Evolutionary conservation across 2,113 vertebrate species (phyloP).

Genomic region (Microtus ochrogaster): DNA sequence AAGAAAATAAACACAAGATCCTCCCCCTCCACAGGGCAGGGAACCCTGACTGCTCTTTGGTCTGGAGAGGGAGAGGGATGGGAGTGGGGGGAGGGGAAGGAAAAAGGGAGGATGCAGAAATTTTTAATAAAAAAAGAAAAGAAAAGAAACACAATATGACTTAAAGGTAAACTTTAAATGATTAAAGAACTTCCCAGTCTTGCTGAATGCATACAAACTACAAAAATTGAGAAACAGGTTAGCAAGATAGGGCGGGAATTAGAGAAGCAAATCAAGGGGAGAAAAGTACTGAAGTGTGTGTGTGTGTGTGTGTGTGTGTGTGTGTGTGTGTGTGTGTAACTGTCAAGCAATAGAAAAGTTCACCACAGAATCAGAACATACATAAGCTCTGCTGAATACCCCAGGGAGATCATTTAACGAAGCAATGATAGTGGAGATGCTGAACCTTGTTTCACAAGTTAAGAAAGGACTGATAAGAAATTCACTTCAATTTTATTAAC

Average conservation of each 20-base stretch:
- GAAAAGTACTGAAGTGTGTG: neutral
- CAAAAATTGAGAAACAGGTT: neutral
- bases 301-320: neutral
- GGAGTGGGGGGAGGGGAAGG: too few species aligned
- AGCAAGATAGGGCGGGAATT: neutral
- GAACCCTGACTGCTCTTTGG: too few species aligned
- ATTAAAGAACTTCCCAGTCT: neutral
- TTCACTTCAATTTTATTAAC: slow-evolving; percentile 21
- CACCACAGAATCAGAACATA: neutral
- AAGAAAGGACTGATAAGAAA: slow-evolving; percentile 6
- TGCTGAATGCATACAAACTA: neutral
- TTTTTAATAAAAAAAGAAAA: too few species aligned
- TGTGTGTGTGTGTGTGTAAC: neutral
- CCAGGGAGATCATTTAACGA: neutral
- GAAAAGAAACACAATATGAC: neutral
- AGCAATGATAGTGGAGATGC: neutral
- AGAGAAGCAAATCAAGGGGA: neutral
- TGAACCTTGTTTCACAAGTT: neutral
- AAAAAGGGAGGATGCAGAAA: too few species aligned
- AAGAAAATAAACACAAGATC: neutral
- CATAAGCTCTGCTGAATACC: neutral
- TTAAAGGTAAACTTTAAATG: slow-evolving; percentile 51
- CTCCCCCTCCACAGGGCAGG: too few species aligned
- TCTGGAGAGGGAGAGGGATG: too few species aligned
- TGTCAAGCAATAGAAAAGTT: neutral